These are phyloP conservation scores for Leucoraja ocellata DNA, from an alignment of 2,797 vertebrate species.

Conservation along the genomic window DNA sequence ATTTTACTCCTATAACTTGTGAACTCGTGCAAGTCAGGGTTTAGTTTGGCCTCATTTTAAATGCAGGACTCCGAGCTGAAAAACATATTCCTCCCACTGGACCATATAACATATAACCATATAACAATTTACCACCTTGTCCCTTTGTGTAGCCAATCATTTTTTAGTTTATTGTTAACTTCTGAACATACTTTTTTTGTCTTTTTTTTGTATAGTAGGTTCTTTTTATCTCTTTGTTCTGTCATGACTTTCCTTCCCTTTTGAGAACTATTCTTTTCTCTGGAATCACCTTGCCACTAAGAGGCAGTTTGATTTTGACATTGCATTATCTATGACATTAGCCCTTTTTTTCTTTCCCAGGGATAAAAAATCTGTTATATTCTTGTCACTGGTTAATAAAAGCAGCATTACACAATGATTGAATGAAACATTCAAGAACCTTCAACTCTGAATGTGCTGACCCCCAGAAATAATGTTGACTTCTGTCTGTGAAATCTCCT, in stretches of 20 bases:
- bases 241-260: neutral
- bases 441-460: neutral
- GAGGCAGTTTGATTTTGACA: neutral
- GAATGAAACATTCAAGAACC: neutral
- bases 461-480: neutral
- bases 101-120: neutral
- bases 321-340: neutral
- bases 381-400: slow-evolving; percentile 11
- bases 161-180: neutral
- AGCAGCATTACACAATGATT: neutral
- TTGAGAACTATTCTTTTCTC: neutral
- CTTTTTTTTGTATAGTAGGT: neutral
- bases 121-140: too few relatives aligned
- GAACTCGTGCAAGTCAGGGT: too few relatives aligned
- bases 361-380: neutral
- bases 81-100: neutral
- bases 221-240: neutral
- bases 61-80: neutral
- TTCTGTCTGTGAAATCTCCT: slow-evolving; percentile 12
- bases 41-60: neutral
- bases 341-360: slow-evolving; percentile 8
- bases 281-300: neutral
- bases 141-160: neutral
- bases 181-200: too few relatives aligned
- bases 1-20: too few relatives aligned